Base-by-base conservation (phyloP, 2,113 vertebrate genomes). In the Dunckerocampus dactyliophorus region DNA sequence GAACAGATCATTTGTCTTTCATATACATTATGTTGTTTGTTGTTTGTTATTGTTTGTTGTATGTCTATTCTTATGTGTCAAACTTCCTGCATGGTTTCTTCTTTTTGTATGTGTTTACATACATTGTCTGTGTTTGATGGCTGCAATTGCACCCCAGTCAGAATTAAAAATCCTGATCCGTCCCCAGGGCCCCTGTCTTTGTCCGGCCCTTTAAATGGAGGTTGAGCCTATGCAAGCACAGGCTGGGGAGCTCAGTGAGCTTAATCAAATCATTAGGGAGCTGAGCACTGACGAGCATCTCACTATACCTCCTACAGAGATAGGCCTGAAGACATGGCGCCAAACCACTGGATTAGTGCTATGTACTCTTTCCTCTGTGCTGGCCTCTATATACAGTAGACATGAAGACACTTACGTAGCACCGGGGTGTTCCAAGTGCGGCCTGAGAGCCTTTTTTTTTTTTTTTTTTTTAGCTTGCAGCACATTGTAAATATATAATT, bases 171-270 rank as follows among this genome's bases (percentile, higher is more conserved):
- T 84, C 84, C 80, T 86, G 84, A 86, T 82, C 80, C 76, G 19
- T 86, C 85, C 84, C 86, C 20, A 56, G 43, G 74, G 83, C 62
- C 73, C 70, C 14, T 12, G 84, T 64, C 76, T 88, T 89, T 91
- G 88, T 91, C 88, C 92, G 0, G 82, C 88, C 88, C 92, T 89
- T 92, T 90, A 92, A 92, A 92, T 92, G 91, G 92, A 91, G 92
- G 88, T 92, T 93, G 91, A 87, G 84, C 82, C 78, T 77, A 71
- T 65, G 78, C 89, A 28, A 84, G 70, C 78, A 67, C 87, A 77
- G 85, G 82, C 74, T 87, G 85, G 49, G 21, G 51, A 74, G 72
- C 83, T 91, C 80, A 81, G 87, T 87, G 89, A 88, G 86, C 90
- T 85, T 76, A 80, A 86, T 85, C 84, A 81, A 89, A 81, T 79